Percentiles rank a stretch among this genome's conserved stretches.
Evolutionary conservation across 1,140 invertebrate species (phyloP).

Genomic region (Philotrypesis tridentata): DNA sequence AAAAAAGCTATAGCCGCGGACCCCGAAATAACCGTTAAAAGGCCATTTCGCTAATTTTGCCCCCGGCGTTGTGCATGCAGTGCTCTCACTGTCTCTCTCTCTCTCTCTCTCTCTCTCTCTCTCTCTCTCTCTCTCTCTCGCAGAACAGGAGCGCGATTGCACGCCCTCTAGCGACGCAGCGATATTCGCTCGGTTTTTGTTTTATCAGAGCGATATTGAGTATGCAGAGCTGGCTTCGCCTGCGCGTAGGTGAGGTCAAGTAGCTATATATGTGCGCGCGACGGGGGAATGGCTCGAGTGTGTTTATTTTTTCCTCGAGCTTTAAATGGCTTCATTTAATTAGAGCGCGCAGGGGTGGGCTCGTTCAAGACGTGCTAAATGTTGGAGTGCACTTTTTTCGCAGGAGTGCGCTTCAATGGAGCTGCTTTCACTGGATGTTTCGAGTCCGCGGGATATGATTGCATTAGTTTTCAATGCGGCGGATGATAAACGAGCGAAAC

Average conservation of each 20-base stretch:
- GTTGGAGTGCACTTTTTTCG: not conserved
- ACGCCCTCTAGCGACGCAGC: not conserved
- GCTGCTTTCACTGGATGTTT: not conserved
- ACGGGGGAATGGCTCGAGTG: too few relatives aligned
- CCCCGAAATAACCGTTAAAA: slow-evolving; percentile 42
- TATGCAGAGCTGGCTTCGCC: not conserved
- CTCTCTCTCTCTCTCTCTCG: not conserved
- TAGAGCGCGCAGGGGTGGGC: not conserved
- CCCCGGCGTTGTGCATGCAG: not conserved
- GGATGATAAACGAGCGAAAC: too few relatives aligned
- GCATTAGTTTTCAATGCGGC: too few relatives aligned
- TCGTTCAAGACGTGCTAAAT: not conserved
- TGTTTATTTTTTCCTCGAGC: not conserved
- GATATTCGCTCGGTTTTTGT: not conserved
- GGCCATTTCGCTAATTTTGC: slow-evolving; percentile 31
- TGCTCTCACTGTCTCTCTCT: too few relatives aligned
- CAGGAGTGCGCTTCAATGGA: not conserved
- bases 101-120: not conserved
- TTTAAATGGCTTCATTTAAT: not conserved
- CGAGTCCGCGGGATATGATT: not conserved
- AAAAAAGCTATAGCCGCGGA: slow-evolving; percentile 29
- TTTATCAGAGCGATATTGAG: not conserved
- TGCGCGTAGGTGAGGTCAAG: not conserved
- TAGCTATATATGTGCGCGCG: too few relatives aligned
- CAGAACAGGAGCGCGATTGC: not conserved